Evolutionary conservation across 2,888 invertebrate species (phyloP).

Genomic region (Cryptosula pallasiana): DNA sequence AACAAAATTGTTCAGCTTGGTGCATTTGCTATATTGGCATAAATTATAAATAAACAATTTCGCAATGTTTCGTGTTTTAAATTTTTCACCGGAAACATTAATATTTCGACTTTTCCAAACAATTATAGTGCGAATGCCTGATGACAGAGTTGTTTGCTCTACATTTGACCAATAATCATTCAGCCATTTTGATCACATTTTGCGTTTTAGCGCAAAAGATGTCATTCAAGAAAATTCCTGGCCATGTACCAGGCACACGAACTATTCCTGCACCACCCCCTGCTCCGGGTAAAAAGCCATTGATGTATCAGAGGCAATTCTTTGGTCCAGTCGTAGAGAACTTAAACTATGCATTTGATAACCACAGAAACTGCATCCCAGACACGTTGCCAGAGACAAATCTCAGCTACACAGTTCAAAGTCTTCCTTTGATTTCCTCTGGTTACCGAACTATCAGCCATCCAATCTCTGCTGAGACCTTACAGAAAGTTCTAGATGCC

Average conservation of each 20-base stretch:
- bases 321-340: constrained; percentile 44
- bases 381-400: constrained; percentile 6
- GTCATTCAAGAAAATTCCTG: constrained; percentile 10
- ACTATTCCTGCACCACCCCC: constrained; percentile 12
- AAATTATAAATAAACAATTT: too few species aligned
- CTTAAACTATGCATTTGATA: constrained; percentile 31
- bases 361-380: constrained; percentile 23
- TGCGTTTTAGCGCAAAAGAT: constrained; percentile 5
- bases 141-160: too few species aligned
- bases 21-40: too few species aligned
- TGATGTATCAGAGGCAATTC: constrained; percentile 36
- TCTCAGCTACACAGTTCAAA: not conserved
- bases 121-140: too few species aligned
- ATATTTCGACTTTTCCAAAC: too few species aligned
- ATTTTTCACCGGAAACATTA: too few species aligned
- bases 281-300: constrained; percentile 3
- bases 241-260: constrained; percentile 12
- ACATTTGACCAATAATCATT: too few species aligned
- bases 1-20: too few species aligned
- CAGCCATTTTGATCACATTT: too few species aligned
- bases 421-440: constrained; percentile 20
- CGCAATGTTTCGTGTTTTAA: too few species aligned
- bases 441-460: not conserved
- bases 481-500: constrained; percentile 18
- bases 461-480: not conserved